Conservation (phyloP, 2,797 vertebrate genomes). For the Ficedula albicollis region DNA sequence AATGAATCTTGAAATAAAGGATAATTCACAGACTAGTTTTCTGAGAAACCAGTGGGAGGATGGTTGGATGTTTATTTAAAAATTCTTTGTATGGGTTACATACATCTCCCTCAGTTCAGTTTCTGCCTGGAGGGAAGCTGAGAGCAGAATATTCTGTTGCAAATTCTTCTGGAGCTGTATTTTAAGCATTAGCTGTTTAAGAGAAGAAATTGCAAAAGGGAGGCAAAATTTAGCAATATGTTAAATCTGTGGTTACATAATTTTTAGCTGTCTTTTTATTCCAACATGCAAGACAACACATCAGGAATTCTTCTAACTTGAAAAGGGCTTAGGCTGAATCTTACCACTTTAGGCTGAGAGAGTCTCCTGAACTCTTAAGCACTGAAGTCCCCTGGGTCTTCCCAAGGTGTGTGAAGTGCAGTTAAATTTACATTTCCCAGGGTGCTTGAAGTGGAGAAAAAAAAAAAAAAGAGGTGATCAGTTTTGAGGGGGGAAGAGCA, state of each 20-base stretch:
- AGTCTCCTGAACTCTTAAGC: neutral
- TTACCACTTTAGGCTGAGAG: neutral
- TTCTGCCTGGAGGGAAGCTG: neutral
- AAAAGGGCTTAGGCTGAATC: neutral
- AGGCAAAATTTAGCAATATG: neutral
- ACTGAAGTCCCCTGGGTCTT: neutral
- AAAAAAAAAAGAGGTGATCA: neutral
- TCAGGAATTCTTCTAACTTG: neutral
- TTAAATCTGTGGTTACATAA: neutral
- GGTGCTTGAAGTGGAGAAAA: neutral
- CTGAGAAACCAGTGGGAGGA: conserved; percentile 10
- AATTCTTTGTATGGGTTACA: conserved; percentile 16
- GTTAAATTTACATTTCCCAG: neutral
- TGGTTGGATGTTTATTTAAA: neutral
- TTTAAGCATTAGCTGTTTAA: neutral
- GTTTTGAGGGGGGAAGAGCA: neutral
- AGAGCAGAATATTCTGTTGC: neutral
- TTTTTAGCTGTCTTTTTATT: neutral
- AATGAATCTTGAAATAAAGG: conserved; percentile 8
- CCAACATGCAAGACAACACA: neutral
- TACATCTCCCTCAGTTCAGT: neutral
- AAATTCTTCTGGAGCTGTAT: neutral
- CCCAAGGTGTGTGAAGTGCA: neutral
- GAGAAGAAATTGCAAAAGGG: neutral
- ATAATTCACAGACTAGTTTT: neutral